Conservation (phyloP, 2,113 vertebrate species). For the Abramis brama region DNA sequence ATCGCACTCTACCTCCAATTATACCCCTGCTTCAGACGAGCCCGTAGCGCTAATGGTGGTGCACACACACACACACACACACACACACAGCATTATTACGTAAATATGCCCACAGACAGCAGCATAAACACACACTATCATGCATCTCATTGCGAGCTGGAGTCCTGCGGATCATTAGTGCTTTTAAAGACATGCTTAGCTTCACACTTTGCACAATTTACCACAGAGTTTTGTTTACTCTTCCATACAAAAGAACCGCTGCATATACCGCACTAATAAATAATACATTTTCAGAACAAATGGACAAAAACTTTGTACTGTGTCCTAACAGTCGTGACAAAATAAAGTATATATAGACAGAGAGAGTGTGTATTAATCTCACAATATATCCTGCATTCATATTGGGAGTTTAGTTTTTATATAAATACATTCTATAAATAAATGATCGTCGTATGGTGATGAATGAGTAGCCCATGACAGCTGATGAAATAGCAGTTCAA, state of each 20-base stretch:
- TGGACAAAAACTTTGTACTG: not conserved
- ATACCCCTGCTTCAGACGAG: constrained; percentile 1
- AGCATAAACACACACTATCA: constrained; percentile 22
- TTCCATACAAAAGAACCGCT: not conserved
- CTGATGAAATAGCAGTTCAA: no score
- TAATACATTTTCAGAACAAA: constrained; percentile 13
- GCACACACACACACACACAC: not conserved
- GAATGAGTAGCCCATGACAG: no score
- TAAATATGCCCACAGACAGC: constrained; percentile 20
- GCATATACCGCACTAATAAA: constrained; percentile 9
- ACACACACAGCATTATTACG: not conserved
- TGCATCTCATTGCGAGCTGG: not conserved
- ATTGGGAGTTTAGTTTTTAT: no score
- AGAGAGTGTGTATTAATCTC: no score
- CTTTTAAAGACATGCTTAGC: constrained; percentile 35
- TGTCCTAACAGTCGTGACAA: not conserved
- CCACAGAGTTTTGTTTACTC: not conserved
- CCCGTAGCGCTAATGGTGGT: not conserved
- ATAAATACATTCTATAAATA: no score
- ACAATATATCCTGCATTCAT: no score
- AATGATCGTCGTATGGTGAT: no score
- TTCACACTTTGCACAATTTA: constrained; percentile 23
- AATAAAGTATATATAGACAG: not conserved
- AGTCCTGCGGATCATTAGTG: not conserved
- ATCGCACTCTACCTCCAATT: not conserved